These are phyloP conservation scores for Dorcus parallelipipedus DNA, from an alignment of 2,888 invertebrate species.

Conservation along the genomic window DNA sequence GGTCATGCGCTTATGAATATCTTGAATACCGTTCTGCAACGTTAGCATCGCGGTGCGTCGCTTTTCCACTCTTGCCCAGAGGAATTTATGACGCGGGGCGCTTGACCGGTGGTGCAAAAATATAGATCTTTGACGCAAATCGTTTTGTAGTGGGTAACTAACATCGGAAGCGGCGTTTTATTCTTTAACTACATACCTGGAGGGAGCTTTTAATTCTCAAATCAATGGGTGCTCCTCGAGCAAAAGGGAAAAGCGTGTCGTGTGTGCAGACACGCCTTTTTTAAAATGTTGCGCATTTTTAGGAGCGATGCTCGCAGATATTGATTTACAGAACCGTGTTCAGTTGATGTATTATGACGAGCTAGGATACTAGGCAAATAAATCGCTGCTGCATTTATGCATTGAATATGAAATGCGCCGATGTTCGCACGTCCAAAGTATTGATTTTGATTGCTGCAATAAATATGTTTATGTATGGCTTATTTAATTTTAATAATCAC, in stretches of 20 bases:
- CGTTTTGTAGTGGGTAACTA: too few species aligned
- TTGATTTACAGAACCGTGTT: constrained; percentile 24
- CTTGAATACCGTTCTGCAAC: not conserved
- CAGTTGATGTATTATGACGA: constrained; percentile 17
- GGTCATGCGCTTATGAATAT: constrained; percentile 18
- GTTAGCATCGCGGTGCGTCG: not conserved
- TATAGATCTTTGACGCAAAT: too few species aligned
- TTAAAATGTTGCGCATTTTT: constrained; percentile 15
- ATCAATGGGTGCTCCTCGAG: too few species aligned
- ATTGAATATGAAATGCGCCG: constrained; percentile 18
- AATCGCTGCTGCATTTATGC: constrained; percentile 23
- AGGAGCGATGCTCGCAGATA: constrained; percentile 11
- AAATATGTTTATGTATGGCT: too few species aligned
- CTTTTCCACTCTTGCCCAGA: not conserved
- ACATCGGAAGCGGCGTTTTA: too few species aligned
- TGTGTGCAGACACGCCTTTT: constrained; percentile 9
- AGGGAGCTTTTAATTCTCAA: too few species aligned
- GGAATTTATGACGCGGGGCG: not conserved
- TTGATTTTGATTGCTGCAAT: constrained; percentile 12
- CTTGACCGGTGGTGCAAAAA: not conserved
- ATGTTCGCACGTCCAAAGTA: constrained; percentile 10
- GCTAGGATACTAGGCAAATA: constrained; percentile 13
- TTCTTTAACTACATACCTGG: too few species aligned
- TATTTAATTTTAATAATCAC: too few species aligned
- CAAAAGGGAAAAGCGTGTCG: too few species aligned